Percentiles rank a stretch among this genome's conserved stretches.
Conservation (phyloP, 2,113 vertebrate species). For the human (Homo sapiens) region GRCh38 chr6:6394001-6394500, state of each 20-base stretch:
- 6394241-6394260: neutral
- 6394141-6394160: neutral
- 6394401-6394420: slow-evolving; percentile 1
- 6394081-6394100: neutral
- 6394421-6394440: neutral
- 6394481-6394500: neutral
- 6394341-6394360: neutral
- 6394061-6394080: neutral
- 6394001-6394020: neutral
- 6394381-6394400: neutral
- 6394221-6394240: neutral
- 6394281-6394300: neutral
- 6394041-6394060: neutral
- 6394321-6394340: slow-evolving; percentile 51
- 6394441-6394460: neutral
- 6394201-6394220: neutral
- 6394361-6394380: neutral
- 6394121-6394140: neutral
- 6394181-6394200: neutral
- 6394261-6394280: neutral
- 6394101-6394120: neutral
- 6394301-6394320: neutral
- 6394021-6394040: neutral
- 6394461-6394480: neutral
- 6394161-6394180: neutral